Base-by-base conservation (phyloP, 2,888 invertebrate genomes). In the Campoplex nolae region DNA sequence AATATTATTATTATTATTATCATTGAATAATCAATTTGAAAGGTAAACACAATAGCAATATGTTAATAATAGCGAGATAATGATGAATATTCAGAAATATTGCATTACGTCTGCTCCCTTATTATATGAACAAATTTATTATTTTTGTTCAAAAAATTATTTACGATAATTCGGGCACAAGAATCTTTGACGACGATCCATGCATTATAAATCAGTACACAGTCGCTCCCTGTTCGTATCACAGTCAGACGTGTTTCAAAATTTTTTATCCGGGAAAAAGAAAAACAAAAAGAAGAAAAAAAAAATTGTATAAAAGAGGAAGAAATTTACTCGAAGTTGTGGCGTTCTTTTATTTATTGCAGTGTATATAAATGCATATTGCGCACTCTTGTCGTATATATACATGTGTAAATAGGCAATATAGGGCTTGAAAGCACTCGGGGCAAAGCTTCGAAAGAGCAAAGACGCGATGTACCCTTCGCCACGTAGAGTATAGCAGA, bases 401-500 rank as follows among this genome's bases (percentile, higher is more conserved):
- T 68, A 75, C 56, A 75, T 74, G 35, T 28, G 79, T 79, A 75
- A 70, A 80, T 79, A 75, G 80, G 48, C 70, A 67, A 75, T 42
- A 75, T 16, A 75, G 32, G 32, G 38, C 54, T 73, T 23, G 18
- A 2, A 42, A 35, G 48, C 13, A 32, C 51, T 48, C 48, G 28
- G 32, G 23, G 67, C 56, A 78, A 68, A 67, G 85, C 73, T 35
- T 67, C 62, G 70, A 76, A 76, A 71, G 77, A 76, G 85, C 71
- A 76, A 68, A 85, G 74, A 67, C 76, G 28, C 75, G 65, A 77
- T 70, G 70, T 76, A 48, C 62, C 48, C 35, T 81, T 77, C 73
- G 80, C 80, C 78, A 68, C 71, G 65, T 77, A 81, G 23, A 23
- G 48, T 16, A 45, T 73, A 71, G 67, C 51, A 68, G 45, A 45